Base-by-base conservation (phyloP, 2,888 invertebrate genomes). In the Pollenia amentaria region DNA sequence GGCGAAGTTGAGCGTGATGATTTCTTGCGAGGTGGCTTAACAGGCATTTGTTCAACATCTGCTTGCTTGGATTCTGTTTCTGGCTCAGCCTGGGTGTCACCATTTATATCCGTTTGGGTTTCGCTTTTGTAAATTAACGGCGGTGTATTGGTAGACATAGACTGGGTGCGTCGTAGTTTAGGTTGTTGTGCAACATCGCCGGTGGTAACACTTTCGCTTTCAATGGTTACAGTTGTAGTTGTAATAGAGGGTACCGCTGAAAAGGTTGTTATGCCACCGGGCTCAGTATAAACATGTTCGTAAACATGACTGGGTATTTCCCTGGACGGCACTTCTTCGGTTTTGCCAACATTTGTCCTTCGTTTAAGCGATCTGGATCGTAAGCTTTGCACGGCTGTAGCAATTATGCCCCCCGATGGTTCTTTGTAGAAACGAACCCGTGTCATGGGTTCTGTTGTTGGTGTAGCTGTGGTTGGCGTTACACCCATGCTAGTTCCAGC, bases 21-120 rank as follows among this genome's bases (percentile, higher is more conserved):
- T 89, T 92, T 93, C 87, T 90, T 91, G 77, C 93, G 92, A 42
- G 93, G 93, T 42, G 93, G 93, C 72, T 91, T 93, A 42, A 92
- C 87, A 44, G 93, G 93, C 88, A 90, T 88, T 60, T 82, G 72
- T 48, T 87, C 72, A 18, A 77, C 42, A 12, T 62, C 42, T 12
- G 11, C 38, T 1, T 70, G 53, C 6, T 51, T 55, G 16, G 42
- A 2, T 60, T 40, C 60, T 0, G 40, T 6, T 42, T 62, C 46
- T 11, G 48, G 10, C 14, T 78, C 67, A 4, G 69, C 1, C n/a
- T 69, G 70, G 4, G n/a, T 44, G 38, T 70, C 42, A 10, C 53
- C 16, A 48, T 42, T 44, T 29, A 44, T 21, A 21, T 67, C 60
- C 53, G 44, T 44, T 72, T 55, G 64, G 12, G 65, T 69, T 69